A percentile compares a stretch with the other conserved stretches of the same genome.
These are phyloP conservation scores for Corynorhinus townsendii DNA, from an alignment of 2,113 vertebrate species.

Conservation along the genomic window DNA sequence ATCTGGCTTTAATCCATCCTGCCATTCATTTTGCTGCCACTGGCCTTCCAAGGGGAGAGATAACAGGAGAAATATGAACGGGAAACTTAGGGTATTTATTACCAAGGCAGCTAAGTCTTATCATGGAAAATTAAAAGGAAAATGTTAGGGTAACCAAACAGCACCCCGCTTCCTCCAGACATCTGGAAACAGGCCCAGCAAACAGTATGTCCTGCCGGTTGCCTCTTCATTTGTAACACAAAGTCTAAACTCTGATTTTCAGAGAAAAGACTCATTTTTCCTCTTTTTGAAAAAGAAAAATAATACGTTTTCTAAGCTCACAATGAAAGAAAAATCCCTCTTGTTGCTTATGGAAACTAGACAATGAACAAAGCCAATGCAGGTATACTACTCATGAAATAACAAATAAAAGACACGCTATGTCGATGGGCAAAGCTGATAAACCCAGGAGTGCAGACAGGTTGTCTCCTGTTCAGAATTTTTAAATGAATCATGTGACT, in stretches of 20 bases:
- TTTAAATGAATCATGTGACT: constrained; percentile 64
- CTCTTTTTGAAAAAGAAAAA: constrained; percentile 6
- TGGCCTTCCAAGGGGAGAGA: constrained; percentile 11
- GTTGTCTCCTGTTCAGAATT: constrained; percentile 62
- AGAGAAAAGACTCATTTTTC: neutral
- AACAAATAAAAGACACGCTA: neutral
- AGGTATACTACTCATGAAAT: neutral
- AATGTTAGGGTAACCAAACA: constrained; percentile 14
- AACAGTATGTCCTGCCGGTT: neutral
- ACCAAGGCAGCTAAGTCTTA: constrained; percentile 42
- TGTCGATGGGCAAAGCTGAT: constrained; percentile 27
- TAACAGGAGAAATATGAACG: constrained; percentile 46
- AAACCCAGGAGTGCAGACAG: constrained; percentile 21
- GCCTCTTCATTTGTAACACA: neutral
- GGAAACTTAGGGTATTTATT: constrained; percentile 51
- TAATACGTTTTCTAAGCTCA: neutral
- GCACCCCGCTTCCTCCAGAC: constrained; percentile 9
- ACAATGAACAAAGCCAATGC: constrained; percentile 50
- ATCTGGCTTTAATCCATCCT: constrained; percentile 60
- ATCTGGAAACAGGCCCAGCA: neutral
- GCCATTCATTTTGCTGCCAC: constrained; percentile 56
- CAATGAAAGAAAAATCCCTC: neutral
- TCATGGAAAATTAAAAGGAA: constrained; percentile 47
- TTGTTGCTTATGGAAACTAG: neutral
- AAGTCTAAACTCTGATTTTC: constrained; percentile 12